A percentile compares a stretch with the other conserved stretches of the same genome.
These are phyloP conservation scores for Myopa tessellatipennis DNA, from an alignment of 2,888 invertebrate genomes.

Conservation along the genomic window DNA sequence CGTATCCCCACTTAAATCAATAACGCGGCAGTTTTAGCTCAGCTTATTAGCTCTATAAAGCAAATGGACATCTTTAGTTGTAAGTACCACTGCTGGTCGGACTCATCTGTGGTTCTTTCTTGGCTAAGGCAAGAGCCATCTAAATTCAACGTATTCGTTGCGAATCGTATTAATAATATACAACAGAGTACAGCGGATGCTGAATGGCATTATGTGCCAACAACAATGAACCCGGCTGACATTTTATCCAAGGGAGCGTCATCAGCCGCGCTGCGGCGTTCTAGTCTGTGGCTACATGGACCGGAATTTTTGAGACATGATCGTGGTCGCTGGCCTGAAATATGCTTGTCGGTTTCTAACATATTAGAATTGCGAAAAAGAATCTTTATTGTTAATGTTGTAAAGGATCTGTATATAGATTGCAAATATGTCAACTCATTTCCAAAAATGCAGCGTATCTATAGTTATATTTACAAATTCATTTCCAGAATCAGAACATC, in stretches of 20 bases:
- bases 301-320: slow-evolving; percentile 25
- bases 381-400: not conserved
- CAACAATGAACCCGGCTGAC: slow-evolving; percentile 39
- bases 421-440: slow-evolving; percentile 39
- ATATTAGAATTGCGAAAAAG: not conserved
- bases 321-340: slow-evolving; percentile 1
- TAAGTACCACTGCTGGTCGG: slow-evolving; percentile 32
- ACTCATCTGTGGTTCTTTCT: slow-evolving; percentile 23
- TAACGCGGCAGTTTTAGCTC: slow-evolving; percentile 22
- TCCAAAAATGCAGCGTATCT: not conserved
- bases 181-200: slow-evolving; percentile 20
- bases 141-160: slow-evolving; percentile 30
- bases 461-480: too few relatives aligned
- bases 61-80: not conserved
- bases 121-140: slow-evolving; percentile 33
- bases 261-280: slow-evolving; percentile 38
- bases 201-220: slow-evolving; percentile 44
- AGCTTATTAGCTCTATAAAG: not conserved
- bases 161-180: slow-evolving; percentile 21
- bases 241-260: slow-evolving; percentile 43
- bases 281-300: slow-evolving; percentile 41
- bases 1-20: slow-evolving; percentile 29
- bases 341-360: too few relatives aligned
- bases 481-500: too few relatives aligned
- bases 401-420: not conserved